Evolutionary conservation across 2,113 vertebrate species (phyloP), one percentile per base, ranked within the genome.

Genomic region (Urocolius indicus): DNA sequence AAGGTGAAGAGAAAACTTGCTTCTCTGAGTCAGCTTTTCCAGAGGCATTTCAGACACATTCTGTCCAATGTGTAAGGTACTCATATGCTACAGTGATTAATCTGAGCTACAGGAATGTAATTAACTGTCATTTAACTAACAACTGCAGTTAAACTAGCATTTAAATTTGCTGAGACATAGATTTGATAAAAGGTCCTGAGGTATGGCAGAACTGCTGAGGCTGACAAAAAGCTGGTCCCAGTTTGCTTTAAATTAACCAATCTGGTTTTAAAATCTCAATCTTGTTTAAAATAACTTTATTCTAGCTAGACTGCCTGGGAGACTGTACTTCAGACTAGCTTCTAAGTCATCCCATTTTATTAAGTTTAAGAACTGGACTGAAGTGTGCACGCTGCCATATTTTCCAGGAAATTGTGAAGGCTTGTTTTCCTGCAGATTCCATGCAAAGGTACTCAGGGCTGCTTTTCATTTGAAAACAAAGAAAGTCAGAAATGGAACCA

Each of bases 91-190:
- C 66, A 93, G 48, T 1, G 29, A 96, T 95, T 93, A 96, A 96
- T 95, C 76, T 88, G 88, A 90, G 80, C 94, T 95, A 92, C 72
- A 84, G 86, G 83, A 81, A 84, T 84, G 83, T 88, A 96, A 96
- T 97, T 96, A 95, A 88, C 93, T 96, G 85, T 95, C 79, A 91
- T 92, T 96, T 95, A 94, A 81, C 87, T 93, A 97, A 86, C 90
- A 95, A 95, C 85, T 91, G 59, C 85, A 81, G 75, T 94, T 95
- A 96, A 94, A 91, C 72, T 68, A 91, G 94, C 77, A 72, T 92
- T 96, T 96, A 95, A 97, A 90, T 96, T 87, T 96, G 85, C 96
- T 62, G 74, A 96, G 84, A 74, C 59, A 76, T 68, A 87, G 74
- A 94, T 87, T 92, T 95, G 80, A 83, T 94, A 84, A 95, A 89